These are phyloP conservation scores for Sebastes hubbsi DNA, from an alignment of 2,797 vertebrate species.

Conservation along the genomic window DNA sequence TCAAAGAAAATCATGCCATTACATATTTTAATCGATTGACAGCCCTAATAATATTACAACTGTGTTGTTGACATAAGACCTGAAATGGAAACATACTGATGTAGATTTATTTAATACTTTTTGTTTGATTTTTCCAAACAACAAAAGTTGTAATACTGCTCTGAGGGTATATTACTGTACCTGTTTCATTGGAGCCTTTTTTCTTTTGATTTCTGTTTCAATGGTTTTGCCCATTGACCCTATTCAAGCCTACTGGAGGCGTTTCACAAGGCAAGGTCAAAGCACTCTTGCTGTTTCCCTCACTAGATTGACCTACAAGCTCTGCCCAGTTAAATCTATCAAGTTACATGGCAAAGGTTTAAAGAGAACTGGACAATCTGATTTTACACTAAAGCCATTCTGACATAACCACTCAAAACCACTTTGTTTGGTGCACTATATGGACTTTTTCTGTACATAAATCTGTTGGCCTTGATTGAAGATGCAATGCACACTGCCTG, in stretches of 20 bases:
- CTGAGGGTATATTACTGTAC: background rate
- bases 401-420: background rate
- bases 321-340: constrained; percentile 8
- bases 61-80: background rate
- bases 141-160: background rate
- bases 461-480: constrained; percentile 21
- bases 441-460: background rate
- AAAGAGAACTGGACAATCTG: background rate
- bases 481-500: background rate
- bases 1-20: background rate
- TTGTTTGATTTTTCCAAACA: background rate
- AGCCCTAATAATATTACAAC: background rate
- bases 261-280: constrained; percentile 12
- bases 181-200: background rate
- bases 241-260: background rate
- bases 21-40: background rate
- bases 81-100: background rate
- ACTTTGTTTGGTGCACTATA: background rate
- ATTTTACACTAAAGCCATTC: background rate
- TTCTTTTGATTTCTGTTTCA: constrained; percentile 26
- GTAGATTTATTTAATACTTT: background rate
- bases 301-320: background rate
- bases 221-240: constrained; percentile 6
- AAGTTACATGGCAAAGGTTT: background rate
- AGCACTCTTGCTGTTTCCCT: background rate